These are phyloP conservation scores for Serrognathus titanus DNA, from an alignment of 2,888 invertebrate genomes.

Conservation along the genomic window DNA sequence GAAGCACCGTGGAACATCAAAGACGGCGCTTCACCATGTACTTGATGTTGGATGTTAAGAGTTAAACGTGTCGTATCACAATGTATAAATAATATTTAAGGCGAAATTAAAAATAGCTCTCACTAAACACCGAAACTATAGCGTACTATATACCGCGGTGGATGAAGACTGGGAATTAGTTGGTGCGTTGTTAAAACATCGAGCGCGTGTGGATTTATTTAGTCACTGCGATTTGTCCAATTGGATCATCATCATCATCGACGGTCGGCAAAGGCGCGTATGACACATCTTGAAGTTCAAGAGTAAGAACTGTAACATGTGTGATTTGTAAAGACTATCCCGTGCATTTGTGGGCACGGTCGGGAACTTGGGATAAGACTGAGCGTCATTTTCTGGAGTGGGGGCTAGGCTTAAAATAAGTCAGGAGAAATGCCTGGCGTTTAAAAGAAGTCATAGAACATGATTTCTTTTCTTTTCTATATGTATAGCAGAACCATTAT, in stretches of 20 bases:
- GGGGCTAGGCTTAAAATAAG: conserved; percentile 39
- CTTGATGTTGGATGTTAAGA: no score
- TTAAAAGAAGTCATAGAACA: conserved; percentile 5
- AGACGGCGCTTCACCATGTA: no score
- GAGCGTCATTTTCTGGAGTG: conserved; percentile 12
- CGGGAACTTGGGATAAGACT: conserved; percentile 9
- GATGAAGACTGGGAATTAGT: no score
- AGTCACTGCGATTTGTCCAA: conserved; percentile 6
- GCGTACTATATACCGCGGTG: not conserved
- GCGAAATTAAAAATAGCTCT: conserved; percentile 1
- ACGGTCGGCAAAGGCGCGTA: not conserved
- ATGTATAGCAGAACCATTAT: not conserved
- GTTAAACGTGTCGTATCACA: not conserved
- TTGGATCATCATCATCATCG: not conserved
- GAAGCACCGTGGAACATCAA: no score
- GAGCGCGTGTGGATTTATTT: not conserved
- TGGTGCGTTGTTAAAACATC: no score
- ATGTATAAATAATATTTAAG: not conserved
- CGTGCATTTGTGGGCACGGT: conserved; percentile 16
- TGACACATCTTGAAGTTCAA: conserved; percentile 3
- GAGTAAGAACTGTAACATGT: conserved; percentile 7
- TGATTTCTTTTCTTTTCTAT: not conserved
- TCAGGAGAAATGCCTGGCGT: conserved; percentile 32
- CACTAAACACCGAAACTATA: not conserved
- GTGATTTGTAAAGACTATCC: conserved; percentile 3